phyloP scores from a whole-genome alignment of 2,888 invertebrate species.

The Ophonus ardosiacus region DNA sequence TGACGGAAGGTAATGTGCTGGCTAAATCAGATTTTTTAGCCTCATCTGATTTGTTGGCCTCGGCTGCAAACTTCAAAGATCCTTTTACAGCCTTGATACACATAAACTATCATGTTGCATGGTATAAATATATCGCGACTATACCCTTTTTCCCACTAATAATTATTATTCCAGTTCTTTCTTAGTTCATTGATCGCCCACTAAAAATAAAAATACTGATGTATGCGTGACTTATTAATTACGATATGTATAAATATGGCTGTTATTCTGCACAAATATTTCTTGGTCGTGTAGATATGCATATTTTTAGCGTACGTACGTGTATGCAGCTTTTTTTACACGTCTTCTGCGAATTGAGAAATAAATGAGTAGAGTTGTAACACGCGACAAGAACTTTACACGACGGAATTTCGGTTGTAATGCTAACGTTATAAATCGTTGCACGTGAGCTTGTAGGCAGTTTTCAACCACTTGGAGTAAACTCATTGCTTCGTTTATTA shows the following conservation, averaged over 20 bases:
- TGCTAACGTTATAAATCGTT: not conserved
- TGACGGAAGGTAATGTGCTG: too few relatives aligned
- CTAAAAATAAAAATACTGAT: constrained; percentile 30
- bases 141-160: not conserved
- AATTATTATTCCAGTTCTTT: constrained; percentile 1
- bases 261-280: constrained; percentile 41
- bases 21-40: too few relatives aligned
- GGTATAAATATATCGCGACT: too few relatives aligned
- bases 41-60: too few relatives aligned
- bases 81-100: too few relatives aligned
- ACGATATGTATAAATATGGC: constrained; percentile 12
- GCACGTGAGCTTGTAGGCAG: constrained; percentile 10
- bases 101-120: too few relatives aligned
- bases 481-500: constrained; percentile 8
- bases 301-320: constrained; percentile 38
- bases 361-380: constrained; percentile 21
- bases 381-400: constrained; percentile 17
- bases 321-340: constrained; percentile 40
- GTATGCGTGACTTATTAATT: constrained; percentile 54
- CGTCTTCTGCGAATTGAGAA: constrained; percentile 52
- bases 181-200: constrained; percentile 9
- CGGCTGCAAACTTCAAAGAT: too few relatives aligned
- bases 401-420: constrained; percentile 1
- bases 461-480: not conserved
- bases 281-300: constrained; percentile 22